Base-by-base conservation (phyloP, 2,888 invertebrate species). In the Plutella xylostella region DNA sequence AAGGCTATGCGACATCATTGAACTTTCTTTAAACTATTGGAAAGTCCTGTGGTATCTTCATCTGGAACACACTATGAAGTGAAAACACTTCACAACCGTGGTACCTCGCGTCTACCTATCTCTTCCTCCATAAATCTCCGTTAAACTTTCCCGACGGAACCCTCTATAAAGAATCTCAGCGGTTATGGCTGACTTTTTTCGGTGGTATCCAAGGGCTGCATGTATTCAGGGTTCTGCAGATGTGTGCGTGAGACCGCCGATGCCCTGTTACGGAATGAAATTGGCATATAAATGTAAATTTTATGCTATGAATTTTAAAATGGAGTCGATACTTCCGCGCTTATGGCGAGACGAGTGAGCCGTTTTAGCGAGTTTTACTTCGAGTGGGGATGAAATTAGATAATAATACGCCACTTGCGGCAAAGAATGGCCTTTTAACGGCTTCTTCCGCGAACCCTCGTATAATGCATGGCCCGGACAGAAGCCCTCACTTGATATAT, bases 201-300 rank as follows among this genome's bases (percentile, higher is more conserved):
- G 64, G 60, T 67, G 72, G 72, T 67, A 72, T 63, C 60, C 60
- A 58, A 60, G 61, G 42, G 61, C 57, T 55, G 60, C 57, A 57
- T 78, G 77, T 80, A 76, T 73, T 65, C 70, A 55, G 82, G 72
- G 80, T 83, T 78, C 72, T 76, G n/a, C n/a, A n/a, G 78, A 82
- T 80, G 80, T 80, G 78, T 78, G 77, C 74, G 77, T 72, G 75
- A 70, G 62, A 70, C 74, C 72, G 66, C 73, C 72, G 66, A 71
- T 72, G 73, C 76, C 71, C 78, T 75, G 77, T 77, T 79, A 76
- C 72, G 78, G 76, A 77, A 79, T 79, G 77, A 83, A 83, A 83
- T 83, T 80, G 83, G 83, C 82, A 82, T 82, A 82, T 82, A 82
- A 82, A 83, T 82, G 83, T 82, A 80, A 82, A 83, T 83, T 82